These are phyloP conservation scores for Sarcophaga variegata DNA, from an alignment of 2,888 invertebrate genomes.

Conservation along the genomic window DNA sequence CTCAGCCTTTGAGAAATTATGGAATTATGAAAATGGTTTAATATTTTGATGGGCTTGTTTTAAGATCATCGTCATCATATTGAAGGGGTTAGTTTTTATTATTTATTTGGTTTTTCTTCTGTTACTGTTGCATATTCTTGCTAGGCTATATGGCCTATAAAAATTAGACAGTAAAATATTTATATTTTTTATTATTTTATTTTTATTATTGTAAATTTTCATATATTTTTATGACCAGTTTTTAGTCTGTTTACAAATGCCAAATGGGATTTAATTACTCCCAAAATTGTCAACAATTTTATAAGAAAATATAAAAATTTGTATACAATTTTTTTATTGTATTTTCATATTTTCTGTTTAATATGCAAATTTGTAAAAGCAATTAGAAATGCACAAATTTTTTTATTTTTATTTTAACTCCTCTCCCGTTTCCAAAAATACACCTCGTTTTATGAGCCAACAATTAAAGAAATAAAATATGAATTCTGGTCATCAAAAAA, in stretches of 20 bases:
- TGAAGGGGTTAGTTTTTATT: slow-evolving; percentile 59
- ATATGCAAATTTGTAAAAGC: slow-evolving; percentile 59
- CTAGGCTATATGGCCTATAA: slow-evolving; percentile 44
- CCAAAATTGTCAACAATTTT: slow-evolving; percentile 29
- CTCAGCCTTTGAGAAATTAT: slow-evolving; percentile 21
- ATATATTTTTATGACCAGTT: slow-evolving; percentile 46
- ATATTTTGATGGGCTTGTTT: slow-evolving; percentile 53
- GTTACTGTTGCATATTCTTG: slow-evolving; percentile 38
- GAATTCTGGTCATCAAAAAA: slow-evolving; percentile 41
- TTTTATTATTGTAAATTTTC: slow-evolving; percentile 51
- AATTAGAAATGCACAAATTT: slow-evolving; percentile 64
- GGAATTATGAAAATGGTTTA: slow-evolving; percentile 61
- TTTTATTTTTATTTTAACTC: slow-evolving; percentile 38
- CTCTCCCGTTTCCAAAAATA: slow-evolving; percentile 15
- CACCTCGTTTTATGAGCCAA: slow-evolving; percentile 42
- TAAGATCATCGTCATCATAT: slow-evolving; percentile 27
- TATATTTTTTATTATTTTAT: slow-evolving; percentile 41
- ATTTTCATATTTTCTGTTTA: slow-evolving; percentile 32
- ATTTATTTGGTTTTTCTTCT: slow-evolving; percentile 18
- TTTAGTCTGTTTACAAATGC: slow-evolving; percentile 46
- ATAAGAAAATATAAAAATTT: slow-evolving; percentile 50
- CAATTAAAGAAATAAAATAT: neutral
- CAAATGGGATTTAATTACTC: slow-evolving; percentile 52
- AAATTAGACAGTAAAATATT: slow-evolving; percentile 57
- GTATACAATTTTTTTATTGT: slow-evolving; percentile 49